Evolutionary conservation across 64 coral and sea anemone genomes (phyloP), one percentile per base, ranked within the genome.

Genomic region (Stichodactyla mertensii): DNA sequence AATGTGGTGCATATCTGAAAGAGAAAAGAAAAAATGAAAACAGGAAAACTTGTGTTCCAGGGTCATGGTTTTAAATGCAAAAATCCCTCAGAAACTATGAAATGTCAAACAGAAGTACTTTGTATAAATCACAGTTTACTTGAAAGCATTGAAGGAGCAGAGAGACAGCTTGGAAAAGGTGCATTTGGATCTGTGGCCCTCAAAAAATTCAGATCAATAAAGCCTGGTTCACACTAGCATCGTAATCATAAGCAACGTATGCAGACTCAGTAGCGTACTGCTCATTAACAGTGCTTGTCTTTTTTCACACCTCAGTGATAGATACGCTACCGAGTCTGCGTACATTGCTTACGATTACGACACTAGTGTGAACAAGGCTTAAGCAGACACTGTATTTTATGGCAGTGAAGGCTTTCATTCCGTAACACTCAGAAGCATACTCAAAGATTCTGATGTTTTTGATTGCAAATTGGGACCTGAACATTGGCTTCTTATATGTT

Each of bases 401-500:
- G 59, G 87, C 54, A 56, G 56, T 78, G 54, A 56, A 60, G 15
- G 10, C 19, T 87, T 87, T 57, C 52, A 78, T 23, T 12, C 70
- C 18, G 10, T 78, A 19, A 87, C 86, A 24, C 53, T 87, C 31
- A 87, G 52, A 78, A 56, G 2, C 20, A 36, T 85, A 9, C 53
- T 57, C 18, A 58, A 85, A 24, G 67, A 87, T 27, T 14, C 24
- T 52, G 86, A 28, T 15, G 86, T 24, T 10, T 55, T 56, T 52
- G 15, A 53, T 15, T 55, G 67, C 4, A 58, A 9, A 71, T 70
- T 36, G 58, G 57, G 83, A 53, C 51, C 36, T 20, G 84, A 86
- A 55, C 51, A 89, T 59, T 93, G 87, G 87, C 77, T 93, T 70
- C 83, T 86, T 71, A 82, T 93, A 53, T 55, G 59, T 23, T 66